Base-by-base conservation (phyloP, 2,888 invertebrate genomes). In the Syrista parreyssii region DNA sequence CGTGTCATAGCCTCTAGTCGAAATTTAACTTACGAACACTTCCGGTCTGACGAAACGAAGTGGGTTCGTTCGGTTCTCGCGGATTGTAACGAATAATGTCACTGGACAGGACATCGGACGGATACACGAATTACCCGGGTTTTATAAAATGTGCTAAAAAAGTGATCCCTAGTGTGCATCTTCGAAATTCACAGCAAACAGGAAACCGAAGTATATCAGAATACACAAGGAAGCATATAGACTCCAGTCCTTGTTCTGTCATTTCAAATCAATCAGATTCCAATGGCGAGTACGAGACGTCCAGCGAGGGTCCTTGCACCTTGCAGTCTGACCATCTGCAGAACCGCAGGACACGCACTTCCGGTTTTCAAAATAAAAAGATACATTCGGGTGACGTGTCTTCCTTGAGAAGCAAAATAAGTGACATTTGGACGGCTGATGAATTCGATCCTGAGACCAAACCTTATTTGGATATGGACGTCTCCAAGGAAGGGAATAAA, bases 241-340 rank as follows among this genome's bases (percentile, higher is more conserved):
- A 55, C 30, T 74, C 72, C 36, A 40, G 12, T 32, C 79, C 31
- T 12, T 32, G 71, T 33, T 71, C 71, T 0, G 32, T 33, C 12
- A 23, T n/a, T 6, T 74, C 74, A 12, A 36, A 30, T 33, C 55
- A 55, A 23, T 55, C 55, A 9, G 68, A 75, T 40, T 75, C 75
- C 23, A 40, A 75, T 68, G 40, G n/a, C 30, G 75, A 55, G 30
- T 88, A 87, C 79, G 86, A 87, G 75, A 87, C 88, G 32, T 85
- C 88, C 35, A 87, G 86, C 80, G 87, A 87, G 68, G 87, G 86
- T 9, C 78, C 75, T 15, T 34, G 34, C 33, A 32, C n/a, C 74
- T 32, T n/a, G 74, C 33, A 31, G 55, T 11, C 36, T 0, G 12
- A 32, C 74, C 35, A 15, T 12, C n/a, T 30, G 74, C n/a, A 23